Evolutionary conservation across 2,888 invertebrate species (phyloP).

Genomic region (Xestobium rufovillosum): DNA sequence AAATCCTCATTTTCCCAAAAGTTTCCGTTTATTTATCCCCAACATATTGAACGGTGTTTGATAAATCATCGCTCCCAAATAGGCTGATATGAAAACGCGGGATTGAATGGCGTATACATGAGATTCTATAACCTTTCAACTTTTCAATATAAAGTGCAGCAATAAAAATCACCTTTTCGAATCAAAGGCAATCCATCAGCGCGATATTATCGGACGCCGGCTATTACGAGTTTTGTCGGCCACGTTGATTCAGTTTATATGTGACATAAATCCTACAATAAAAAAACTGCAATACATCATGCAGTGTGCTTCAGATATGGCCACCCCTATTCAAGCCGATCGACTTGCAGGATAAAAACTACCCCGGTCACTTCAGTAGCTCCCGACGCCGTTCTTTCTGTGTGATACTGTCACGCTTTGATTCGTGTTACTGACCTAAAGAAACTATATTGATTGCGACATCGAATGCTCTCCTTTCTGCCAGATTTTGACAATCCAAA

Average conservation of each 20-base stretch:
- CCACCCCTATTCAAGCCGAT: too few species aligned
- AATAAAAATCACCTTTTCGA: conserved; percentile 43
- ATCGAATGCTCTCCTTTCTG: too few species aligned
- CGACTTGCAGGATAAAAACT: too few species aligned
- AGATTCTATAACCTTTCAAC: conserved; percentile 35
- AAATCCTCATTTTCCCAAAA: too few species aligned
- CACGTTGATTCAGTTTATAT: conserved; percentile 28
- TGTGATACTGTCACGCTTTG: conserved; percentile 11
- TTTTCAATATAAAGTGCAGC: conserved; percentile 35
- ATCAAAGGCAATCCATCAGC: conserved; percentile 41
- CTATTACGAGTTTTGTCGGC: conserved; percentile 34
- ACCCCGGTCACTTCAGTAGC: too few species aligned
- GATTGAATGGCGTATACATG: conserved; percentile 30
- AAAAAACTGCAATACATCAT: conserved; percentile 36
- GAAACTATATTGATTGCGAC: too few species aligned
- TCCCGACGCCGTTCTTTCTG: too few species aligned
- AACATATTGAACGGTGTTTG: too few species aligned
- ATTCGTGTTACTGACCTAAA: conserved; percentile 8
- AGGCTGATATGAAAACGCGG: conserved; percentile 31
- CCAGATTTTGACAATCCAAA: too few species aligned
- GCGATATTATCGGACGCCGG: conserved; percentile 40
- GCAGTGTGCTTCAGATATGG: too few species aligned
- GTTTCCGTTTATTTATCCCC: too few species aligned
- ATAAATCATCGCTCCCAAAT: too few species aligned
- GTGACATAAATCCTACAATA: conserved; percentile 33